Evolutionary conservation across 2,113 vertebrate genomes (phyloP), one percentile per base, ranked within the genome.

Genomic region (Chinchilla lanigera): DNA sequence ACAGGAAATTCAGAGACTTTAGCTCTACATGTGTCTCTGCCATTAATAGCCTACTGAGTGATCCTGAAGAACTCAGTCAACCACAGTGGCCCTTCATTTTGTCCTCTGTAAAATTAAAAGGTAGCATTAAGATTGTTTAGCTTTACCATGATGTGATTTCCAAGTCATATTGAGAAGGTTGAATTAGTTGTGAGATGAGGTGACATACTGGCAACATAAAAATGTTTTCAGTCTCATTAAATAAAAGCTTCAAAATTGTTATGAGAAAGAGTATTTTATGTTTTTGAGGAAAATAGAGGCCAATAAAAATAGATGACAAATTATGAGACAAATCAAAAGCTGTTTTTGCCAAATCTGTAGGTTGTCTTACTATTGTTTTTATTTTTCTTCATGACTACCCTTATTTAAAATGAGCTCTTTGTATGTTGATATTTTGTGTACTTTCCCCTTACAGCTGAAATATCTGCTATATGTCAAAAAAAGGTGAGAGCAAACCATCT

Each of bases 381-480:
- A 86, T 86, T 87, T 30, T 30, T 87, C 47, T 92, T 94, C 20
- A 1, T 86, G 96, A 92, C 69, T 91, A 33, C 92, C 94, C 87
- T 97, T 90, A 56, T 86, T 90, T 93, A 88, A 97, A 95, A 91
- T 28, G 90, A 94, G 96, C 95, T 97, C 96, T 92, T 97, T 97
- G 87, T 98, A 82, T 98, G 98, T 98, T 99, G 98, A 98, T 99
- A 89, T 98, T 98, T 98, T 98, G 96, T 99, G 93, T 99, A 95
- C 89, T 97, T 99, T 99, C 98, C 98, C 97, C 98, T 99, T 99
- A 98, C 99, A 99, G 99, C 99, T 99, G 99, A 99, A 98, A 99
- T 99, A 99, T 99, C 99, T 98, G 99, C 99, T 98, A 99, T 99
- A 98, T 99, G 99, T 99, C 99, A 99, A 98, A 99, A 99, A 98